Conservation (phyloP, 2,113 vertebrate species). For the Motacilla tschutschensis region DNA sequence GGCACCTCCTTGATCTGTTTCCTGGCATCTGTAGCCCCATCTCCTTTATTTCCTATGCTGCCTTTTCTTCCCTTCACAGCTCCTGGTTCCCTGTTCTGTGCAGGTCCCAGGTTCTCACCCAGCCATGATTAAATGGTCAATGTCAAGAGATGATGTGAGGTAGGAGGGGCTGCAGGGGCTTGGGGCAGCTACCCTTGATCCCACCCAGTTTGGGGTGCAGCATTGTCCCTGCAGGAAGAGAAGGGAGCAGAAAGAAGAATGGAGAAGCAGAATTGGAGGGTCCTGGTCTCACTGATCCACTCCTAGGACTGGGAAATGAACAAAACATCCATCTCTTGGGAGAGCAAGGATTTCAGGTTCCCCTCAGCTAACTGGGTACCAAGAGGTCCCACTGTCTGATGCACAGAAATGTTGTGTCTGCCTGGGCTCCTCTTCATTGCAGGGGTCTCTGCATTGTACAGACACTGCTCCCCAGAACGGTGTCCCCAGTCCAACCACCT, state of each 20-base stretch:
- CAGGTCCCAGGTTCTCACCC: neutral
- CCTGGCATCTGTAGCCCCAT: fast-evolving
- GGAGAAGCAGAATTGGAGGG: neutral
- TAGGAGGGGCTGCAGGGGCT: neutral
- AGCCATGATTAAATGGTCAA: neutral
- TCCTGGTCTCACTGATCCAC: neutral
- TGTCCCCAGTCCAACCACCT: neutral
- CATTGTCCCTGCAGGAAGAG: neutral
- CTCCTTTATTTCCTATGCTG: neutral
- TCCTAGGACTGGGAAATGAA: neutral
- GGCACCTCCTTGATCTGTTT: neutral
- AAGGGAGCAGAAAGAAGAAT: neutral
- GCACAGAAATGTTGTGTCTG: neutral
- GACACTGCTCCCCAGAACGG: neutral
- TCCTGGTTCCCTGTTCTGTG: neutral
- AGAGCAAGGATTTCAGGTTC: neutral
- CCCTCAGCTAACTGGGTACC: neutral
- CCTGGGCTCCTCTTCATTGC: neutral
- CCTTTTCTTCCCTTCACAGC: fast-evolving
- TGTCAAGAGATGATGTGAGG: neutral
- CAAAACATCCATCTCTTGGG: neutral
- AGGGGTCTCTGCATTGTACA: neutral
- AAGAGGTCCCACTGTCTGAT: neutral
- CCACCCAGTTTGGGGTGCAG: neutral
- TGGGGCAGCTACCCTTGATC: neutral